These are phyloP conservation scores for Stenodera caucasica DNA, from an alignment of 2,888 invertebrate genomes.

Conservation along the genomic window DNA sequence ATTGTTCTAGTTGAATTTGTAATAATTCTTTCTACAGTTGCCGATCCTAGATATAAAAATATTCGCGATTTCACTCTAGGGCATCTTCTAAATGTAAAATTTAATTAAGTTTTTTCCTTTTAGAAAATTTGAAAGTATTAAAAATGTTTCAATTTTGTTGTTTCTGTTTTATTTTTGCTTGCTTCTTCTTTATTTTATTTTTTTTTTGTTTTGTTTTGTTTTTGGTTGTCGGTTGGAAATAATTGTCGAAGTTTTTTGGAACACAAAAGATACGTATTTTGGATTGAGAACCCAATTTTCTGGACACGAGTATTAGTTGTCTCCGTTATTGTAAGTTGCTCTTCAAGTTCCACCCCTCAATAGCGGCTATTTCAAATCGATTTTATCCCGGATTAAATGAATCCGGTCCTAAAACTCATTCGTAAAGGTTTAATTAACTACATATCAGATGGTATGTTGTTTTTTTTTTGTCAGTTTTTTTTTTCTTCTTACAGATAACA, in stretches of 20 bases:
- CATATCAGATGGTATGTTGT: background rate
- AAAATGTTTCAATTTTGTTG: too few relatives aligned
- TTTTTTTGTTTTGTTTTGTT: too few relatives aligned
- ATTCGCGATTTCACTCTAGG: background rate
- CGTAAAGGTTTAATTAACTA: background rate
- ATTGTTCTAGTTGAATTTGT: too few relatives aligned
- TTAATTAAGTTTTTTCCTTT: background rate
- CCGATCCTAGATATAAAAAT: background rate
- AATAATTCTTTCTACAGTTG: too few relatives aligned
- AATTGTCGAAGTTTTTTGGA: background rate
- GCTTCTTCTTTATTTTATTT: too few relatives aligned
- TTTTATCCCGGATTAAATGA: constrained; percentile 2
- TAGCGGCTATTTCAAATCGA: background rate
- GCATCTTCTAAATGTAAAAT: background rate
- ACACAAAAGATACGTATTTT: background rate
- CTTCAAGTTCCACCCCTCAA: background rate
- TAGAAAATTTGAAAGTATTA: too few relatives aligned
- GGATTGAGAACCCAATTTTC: constrained; percentile 4
- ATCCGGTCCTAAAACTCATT: background rate
- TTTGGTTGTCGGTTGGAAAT: too few relatives aligned
- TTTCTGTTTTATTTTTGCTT: too few relatives aligned
- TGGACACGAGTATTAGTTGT: background rate
- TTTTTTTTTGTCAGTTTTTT: background rate
- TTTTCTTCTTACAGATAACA: too few relatives aligned
- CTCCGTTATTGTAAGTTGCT: background rate